Evolutionary conservation across 2,113 vertebrate species (phyloP).

Genomic region (Aldabrachelys gigantea): DNA sequence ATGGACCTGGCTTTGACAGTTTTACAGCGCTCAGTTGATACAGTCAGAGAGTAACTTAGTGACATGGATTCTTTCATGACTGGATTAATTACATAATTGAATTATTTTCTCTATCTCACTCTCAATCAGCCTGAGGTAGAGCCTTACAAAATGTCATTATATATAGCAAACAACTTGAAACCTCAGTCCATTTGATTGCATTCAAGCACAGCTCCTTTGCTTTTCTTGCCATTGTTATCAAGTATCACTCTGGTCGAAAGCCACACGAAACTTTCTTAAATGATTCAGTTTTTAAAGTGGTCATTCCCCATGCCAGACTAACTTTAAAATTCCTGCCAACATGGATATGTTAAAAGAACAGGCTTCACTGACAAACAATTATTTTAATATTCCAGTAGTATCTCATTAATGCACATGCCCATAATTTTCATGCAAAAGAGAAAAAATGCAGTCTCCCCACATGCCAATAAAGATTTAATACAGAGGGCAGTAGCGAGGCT

Average conservation of each 20-base stretch:
- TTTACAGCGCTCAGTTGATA: background rate
- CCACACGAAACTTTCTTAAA: background rate
- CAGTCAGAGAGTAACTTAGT: background rate
- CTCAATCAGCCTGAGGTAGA: background rate
- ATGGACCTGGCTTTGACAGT: background rate
- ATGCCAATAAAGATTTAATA: background rate
- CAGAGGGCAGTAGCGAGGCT: background rate
- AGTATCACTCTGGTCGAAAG: slow-evolving; percentile 1
- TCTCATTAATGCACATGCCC: background rate
- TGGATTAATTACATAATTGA: background rate
- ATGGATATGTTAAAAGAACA: background rate
- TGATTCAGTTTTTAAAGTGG: background rate
- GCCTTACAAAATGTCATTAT: background rate
- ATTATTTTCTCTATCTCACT: background rate
- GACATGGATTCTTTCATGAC: background rate
- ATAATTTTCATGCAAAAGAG: background rate
- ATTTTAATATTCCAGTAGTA: background rate
- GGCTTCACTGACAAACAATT: background rate
- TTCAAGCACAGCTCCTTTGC: background rate
- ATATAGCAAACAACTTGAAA: background rate
- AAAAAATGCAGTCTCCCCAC: background rate
- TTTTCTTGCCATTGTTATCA: background rate
- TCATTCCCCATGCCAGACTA: background rate
- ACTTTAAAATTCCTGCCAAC: background rate
- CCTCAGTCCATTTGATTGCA: background rate